These are phyloP conservation scores for Amblyraja radiata DNA, from an alignment of 2,797 vertebrate species.

Conservation along the genomic window DNA sequence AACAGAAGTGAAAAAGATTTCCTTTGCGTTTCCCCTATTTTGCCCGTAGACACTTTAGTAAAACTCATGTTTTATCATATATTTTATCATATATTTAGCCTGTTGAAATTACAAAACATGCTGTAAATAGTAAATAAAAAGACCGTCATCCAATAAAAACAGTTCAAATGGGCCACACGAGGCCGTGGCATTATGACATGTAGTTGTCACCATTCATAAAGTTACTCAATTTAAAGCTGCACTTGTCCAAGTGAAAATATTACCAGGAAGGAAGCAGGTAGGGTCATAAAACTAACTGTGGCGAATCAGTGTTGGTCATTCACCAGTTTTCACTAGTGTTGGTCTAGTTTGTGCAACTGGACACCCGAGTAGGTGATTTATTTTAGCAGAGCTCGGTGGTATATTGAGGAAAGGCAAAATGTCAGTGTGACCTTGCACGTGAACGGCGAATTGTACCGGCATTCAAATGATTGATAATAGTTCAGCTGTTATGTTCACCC, in stretches of 20 bases:
- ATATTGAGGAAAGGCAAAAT: background rate
- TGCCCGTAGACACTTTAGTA: background rate
- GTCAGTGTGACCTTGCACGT: background rate
- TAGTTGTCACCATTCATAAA: background rate
- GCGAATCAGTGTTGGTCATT: too few relatives aligned
- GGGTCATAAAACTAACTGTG: too few relatives aligned
- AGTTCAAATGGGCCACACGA: background rate
- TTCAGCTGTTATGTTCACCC: too few relatives aligned
- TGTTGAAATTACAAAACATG: background rate
- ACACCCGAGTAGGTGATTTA: too few relatives aligned
- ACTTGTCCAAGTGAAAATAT: background rate
- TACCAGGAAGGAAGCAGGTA: constrained; percentile 19
- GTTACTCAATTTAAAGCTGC: background rate
- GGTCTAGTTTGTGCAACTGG: too few relatives aligned
- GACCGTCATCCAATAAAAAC: constrained; percentile 17
- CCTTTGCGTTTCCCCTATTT: too few relatives aligned
- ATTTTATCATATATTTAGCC: background rate
- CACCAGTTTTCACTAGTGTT: too few relatives aligned
- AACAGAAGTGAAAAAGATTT: background rate
- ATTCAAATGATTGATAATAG: background rate
- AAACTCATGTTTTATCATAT: background rate
- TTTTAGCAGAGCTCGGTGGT: too few relatives aligned
- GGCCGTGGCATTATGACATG: background rate
- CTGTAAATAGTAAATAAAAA: too few relatives aligned
- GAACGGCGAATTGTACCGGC: background rate